Evolutionary conservation across 2,888 invertebrate genomes (phyloP), one percentile per base, ranked within the genome.

Genomic region (Scaptomyza reducta): DNA sequence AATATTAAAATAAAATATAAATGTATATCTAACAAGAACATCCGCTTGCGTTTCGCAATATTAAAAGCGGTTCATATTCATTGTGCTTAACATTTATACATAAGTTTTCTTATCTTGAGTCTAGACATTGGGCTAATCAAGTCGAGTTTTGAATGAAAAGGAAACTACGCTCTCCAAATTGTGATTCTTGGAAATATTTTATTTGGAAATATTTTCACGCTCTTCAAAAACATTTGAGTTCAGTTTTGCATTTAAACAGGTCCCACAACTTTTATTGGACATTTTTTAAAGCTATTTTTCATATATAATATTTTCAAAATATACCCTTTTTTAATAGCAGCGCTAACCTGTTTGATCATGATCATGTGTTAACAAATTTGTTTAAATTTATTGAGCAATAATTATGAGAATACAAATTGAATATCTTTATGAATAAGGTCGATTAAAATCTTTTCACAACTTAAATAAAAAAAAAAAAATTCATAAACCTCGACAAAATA

Each of bases 151-250:
- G 2, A 33, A 35, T 47, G n/a, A 49, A 64, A 54, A 49, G 56
- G 56, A 76, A 70, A 64, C 22, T 13, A 27, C 40, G 58, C 46
- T 35, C 29, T 38, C 13, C 3, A 74, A 70, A 70, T 29, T 27
- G 29, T 29, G 38, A 31, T 73, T 73, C 72, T 56, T 22, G 54
- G 77, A 76, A 73, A 44, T 55, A 60, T 16, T 9, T 13, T 29
- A 7, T 4, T 38, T 31, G 0, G n/a, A 35, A 40, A 4, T 22
- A 6, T 51, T n/a, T 40, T 45, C n/a, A 27, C 47, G 42, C 22
- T 63, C 41, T 62, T 61, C 33, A 49, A 6, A 41, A 14, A 41
- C 27, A 62, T 62, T 18, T 13, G 3, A 25, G 9, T 42, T 59
- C 16, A 22, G n/a, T 3, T 16, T 27, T 41, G 2, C 49, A 29